A percentile compares a stretch with the other conserved stretches of the same genome.
Evolutionary conservation across 2,888 invertebrate species (phyloP).

Genomic region (Pristionchus mayeri): DNA sequence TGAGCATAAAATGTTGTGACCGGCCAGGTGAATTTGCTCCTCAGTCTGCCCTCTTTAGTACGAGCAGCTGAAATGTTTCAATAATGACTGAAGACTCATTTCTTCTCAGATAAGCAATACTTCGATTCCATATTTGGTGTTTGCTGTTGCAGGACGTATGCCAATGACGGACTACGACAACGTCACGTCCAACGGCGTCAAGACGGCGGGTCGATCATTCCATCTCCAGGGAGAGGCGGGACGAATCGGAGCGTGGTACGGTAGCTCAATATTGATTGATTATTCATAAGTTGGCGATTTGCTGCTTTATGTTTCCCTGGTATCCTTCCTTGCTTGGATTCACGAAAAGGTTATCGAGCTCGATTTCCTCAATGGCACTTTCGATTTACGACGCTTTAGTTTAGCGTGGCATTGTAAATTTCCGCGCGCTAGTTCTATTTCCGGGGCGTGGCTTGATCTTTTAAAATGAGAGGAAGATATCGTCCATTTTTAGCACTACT

Average conservation of each 20-base stretch:
- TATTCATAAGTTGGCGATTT: too few species aligned
- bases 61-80: too few species aligned
- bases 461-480: neutral
- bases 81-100: too few species aligned
- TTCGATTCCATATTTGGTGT: neutral
- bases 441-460: neutral
- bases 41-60: too few species aligned
- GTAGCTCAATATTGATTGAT: neutral
- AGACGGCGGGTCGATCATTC: constrained; percentile 68
- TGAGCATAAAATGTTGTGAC: too few species aligned
- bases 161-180: constrained; percentile 63
- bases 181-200: constrained; percentile 68
- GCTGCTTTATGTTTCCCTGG: too few species aligned
- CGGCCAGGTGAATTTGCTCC: too few species aligned
- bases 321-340: too few species aligned
- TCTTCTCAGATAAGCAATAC: too few species aligned
- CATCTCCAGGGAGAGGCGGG: constrained; percentile 65
- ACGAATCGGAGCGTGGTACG: constrained; percentile 62
- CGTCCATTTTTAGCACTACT: neutral
- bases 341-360: too few species aligned
- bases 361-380: too few species aligned
- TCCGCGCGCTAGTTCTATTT: neutral
- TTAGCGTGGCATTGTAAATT: neutral
- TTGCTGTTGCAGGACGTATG: neutral
- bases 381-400: too few species aligned